Evolutionary conservation across 2,113 vertebrate genomes (phyloP).

Genomic region (Riparia riparia): DNA sequence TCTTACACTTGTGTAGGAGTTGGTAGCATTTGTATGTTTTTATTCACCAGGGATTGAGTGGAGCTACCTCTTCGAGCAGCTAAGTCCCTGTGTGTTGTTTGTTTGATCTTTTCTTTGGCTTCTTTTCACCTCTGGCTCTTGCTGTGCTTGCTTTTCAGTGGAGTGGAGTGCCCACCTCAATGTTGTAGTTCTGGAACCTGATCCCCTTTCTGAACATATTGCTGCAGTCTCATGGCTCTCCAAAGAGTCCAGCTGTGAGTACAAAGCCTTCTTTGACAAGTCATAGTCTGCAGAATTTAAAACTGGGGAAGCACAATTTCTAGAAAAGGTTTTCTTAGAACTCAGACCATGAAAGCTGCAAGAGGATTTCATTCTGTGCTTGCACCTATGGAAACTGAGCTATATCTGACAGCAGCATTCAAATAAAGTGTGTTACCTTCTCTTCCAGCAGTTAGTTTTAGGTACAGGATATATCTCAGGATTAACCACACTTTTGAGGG

Average conservation of each 20-base stretch:
- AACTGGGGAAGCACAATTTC: background rate
- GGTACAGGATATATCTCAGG: background rate
- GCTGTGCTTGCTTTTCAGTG: slow-evolving; percentile 78
- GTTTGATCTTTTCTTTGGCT: background rate
- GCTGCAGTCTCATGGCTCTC: slow-evolving; percentile 83
- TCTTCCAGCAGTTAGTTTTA: background rate
- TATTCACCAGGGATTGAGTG: background rate
- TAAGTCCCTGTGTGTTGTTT: background rate
- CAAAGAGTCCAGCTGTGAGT: slow-evolving; percentile 87
- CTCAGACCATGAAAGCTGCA: background rate
- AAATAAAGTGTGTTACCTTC: background rate
- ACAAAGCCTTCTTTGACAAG: slow-evolving; percentile 24
- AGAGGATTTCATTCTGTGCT: background rate
- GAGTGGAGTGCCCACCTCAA: slow-evolving; percentile 90
- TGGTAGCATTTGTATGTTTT: background rate
- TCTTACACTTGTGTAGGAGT: background rate
- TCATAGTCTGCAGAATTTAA: background rate
- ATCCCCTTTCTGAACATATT: slow-evolving; percentile 89
- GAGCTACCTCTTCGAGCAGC: background rate
- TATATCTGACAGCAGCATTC: background rate
- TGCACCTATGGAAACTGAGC: background rate
- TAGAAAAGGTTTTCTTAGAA: slow-evolving; percentile 20
- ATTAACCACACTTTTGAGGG: background rate
- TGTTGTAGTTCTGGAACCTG: slow-evolving; percentile 80
- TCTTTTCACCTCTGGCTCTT: background rate